These are phyloP conservation scores for Anas platyrhynchos DNA, from an alignment of 2,113 vertebrate species.

Conservation along the genomic window DNA sequence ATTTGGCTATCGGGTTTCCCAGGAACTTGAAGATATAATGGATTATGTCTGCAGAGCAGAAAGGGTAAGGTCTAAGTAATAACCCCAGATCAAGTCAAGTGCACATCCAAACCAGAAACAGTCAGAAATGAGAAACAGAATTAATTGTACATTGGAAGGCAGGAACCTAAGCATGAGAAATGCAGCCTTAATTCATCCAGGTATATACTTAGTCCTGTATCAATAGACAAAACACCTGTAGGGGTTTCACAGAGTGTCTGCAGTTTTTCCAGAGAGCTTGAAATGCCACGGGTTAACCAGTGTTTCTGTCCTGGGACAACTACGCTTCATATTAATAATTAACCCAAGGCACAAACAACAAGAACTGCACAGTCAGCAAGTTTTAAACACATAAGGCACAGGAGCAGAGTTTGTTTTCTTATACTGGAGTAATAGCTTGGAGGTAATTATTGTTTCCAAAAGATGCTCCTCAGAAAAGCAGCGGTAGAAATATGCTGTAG, in stretches of 20 bases:
- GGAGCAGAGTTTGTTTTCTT: not conserved
- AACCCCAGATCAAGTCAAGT: not conserved
- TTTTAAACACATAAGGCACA: not conserved
- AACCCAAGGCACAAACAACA: conserved; percentile 5
- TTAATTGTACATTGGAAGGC: not conserved
- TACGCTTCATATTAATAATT: conserved; percentile 1
- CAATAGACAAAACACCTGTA: not conserved
- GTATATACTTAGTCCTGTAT: not conserved
- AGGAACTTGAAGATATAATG: not conserved
- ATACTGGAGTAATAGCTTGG: not conserved
- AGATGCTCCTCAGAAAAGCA: conserved; percentile 58
- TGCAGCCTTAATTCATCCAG: not conserved
- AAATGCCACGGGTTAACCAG: not conserved
- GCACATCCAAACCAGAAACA: not conserved
- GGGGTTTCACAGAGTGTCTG: not conserved
- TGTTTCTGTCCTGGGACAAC: conserved; percentile 33
- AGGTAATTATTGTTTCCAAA: not conserved
- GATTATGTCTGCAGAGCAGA: not conserved
- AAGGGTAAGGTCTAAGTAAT: not conserved
- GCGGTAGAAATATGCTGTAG: conserved; percentile 18
- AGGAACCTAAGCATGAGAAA: not conserved
- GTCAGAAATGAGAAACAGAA: not conserved
- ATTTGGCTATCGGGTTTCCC: not conserved
- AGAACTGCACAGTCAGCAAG: not conserved
- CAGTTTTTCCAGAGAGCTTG: not conserved